phyloP scores from a whole-genome alignment of 2,797 vertebrate species.

The Coregonus ussuriensis region DNA sequence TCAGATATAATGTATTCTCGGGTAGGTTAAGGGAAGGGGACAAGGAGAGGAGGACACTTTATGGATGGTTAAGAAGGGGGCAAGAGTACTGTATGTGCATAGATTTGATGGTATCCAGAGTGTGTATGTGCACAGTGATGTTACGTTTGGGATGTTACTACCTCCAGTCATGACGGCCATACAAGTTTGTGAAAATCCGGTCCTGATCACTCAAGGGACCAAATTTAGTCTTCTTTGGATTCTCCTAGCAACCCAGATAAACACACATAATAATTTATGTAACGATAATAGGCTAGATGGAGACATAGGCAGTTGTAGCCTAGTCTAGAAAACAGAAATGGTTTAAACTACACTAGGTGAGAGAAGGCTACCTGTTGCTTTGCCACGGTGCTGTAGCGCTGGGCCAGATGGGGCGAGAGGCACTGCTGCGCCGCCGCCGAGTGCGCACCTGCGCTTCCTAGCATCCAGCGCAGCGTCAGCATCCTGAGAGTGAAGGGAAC shows the following conservation, averaged over 20 bases:
- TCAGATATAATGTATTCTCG: too few relatives aligned
- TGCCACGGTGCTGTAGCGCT: slow-evolving; percentile 51
- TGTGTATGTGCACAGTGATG: neutral
- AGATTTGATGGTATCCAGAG: neutral
- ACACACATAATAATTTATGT: neutral
- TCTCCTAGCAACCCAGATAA: slow-evolving; percentile 35
- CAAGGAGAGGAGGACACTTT: neutral
- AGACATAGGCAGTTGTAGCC: too few relatives aligned
- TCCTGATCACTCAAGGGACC: slow-evolving; percentile 87
- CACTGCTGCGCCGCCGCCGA: slow-evolving; percentile 34
- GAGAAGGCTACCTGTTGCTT: slow-evolving; percentile 52
- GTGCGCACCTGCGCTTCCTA: slow-evolving; percentile 24
- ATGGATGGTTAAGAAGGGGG: neutral
- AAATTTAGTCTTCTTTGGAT: slow-evolving; percentile 83
- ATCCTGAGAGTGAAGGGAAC: slow-evolving; percentile 37
- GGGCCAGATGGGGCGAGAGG: slow-evolving; percentile 25
- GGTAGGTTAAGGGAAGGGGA: too few relatives aligned
- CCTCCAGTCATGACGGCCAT: slow-evolving; percentile 90
- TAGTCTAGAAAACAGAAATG: too few relatives aligned
- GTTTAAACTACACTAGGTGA: too few relatives aligned
- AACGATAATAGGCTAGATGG: neutral
- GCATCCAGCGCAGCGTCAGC: slow-evolving; percentile 43
- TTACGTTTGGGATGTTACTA: slow-evolving; percentile 40
- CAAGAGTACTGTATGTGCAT: neutral
- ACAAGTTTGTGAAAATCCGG: slow-evolving; percentile 89